phyloP scores from a whole-genome alignment of 2,797 vertebrate genomes.

The Notolabrus celidotus region DNA sequence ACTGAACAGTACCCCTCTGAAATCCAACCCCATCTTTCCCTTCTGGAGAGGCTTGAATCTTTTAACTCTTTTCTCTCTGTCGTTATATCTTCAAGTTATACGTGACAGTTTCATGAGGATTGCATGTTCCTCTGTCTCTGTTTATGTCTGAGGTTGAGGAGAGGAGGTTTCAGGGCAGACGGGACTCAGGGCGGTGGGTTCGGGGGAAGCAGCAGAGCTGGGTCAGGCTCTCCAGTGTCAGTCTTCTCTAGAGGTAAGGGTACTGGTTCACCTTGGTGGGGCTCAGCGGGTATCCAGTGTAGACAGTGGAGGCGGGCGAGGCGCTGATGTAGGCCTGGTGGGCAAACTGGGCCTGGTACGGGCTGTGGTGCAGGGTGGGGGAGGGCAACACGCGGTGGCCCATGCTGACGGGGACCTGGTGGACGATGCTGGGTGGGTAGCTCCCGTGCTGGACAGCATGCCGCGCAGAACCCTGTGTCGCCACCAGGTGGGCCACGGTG shows the following conservation, averaged over 20 bases:
- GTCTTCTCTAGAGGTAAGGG: conserved; percentile 94
- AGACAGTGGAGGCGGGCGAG: conserved; percentile 97
- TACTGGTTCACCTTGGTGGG: conserved; percentile 99
- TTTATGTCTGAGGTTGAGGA: conserved; percentile 75
- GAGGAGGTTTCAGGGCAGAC: conserved; percentile 51
- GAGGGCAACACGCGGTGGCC: conserved; percentile 95
- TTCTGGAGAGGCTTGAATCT: conserved; percentile 64
- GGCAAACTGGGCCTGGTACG: conserved; percentile 98
- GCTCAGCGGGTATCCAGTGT: conserved; percentile 99
- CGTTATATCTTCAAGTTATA: conserved; percentile 84
- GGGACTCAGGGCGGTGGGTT: conserved; percentile 40
- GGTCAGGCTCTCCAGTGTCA: conserved; percentile 84
- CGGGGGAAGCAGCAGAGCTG: conserved; percentile 76
- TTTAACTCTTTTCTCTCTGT: conserved; percentile 69
- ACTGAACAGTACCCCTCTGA: conserved; percentile 67
- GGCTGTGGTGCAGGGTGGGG: conserved; percentile 94
- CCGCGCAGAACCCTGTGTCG: conserved; percentile 93
- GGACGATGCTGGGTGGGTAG: conserved; percentile 95
- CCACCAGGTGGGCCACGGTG: conserved; percentile 96
- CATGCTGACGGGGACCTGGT: conserved; percentile 98
- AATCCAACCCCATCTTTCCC: conserved; percentile 66
- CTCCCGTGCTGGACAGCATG: conserved; percentile 93
- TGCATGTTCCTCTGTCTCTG: conserved; percentile 81
- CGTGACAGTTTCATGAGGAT: conserved; percentile 75
- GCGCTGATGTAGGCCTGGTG: conserved; percentile 99